Conservation (phyloP, 2,888 invertebrate species). For the Lasius platythorax region DNA sequence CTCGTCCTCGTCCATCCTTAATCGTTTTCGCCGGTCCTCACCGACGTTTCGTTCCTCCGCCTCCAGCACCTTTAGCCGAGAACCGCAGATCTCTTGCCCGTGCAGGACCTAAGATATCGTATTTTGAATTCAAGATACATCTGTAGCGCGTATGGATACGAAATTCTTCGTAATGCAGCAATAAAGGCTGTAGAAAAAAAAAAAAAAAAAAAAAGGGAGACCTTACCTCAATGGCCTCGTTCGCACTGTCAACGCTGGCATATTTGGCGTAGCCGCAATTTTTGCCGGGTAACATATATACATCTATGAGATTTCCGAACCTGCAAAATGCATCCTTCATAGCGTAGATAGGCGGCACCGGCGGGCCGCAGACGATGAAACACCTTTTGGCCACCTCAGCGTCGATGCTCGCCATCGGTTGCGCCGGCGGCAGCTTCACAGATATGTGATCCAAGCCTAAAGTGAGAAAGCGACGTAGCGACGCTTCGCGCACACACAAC, state of each 20-base stretch:
- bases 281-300: constrained; percentile 95
- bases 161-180: not conserved
- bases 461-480: constrained; percentile 21
- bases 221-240: constrained; percentile 90
- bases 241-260: constrained; percentile 91
- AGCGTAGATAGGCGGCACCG: constrained; percentile 91
- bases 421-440: constrained; percentile 91
- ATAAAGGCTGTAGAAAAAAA: not conserved
- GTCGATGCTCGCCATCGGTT: constrained; percentile 91
- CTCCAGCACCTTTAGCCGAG: constrained; percentile 94
- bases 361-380: constrained; percentile 84
- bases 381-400: constrained; percentile 89
- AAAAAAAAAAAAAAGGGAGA: not conserved
- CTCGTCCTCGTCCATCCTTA: constrained; percentile 84
- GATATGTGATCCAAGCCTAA: constrained; percentile 73
- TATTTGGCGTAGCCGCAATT: constrained; percentile 98
- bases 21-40: constrained; percentile 84
- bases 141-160: not conserved
- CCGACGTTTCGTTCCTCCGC: constrained; percentile 91
- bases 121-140: constrained; percentile 29
- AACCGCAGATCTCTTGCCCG: constrained; percentile 95
- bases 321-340: constrained; percentile 96
- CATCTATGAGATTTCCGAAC: constrained; percentile 96
- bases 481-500: not conserved
- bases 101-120: constrained; percentile 88